Percentiles rank a stretch among this genome's conserved stretches.
Evolutionary conservation across 2,797 vertebrate species (phyloP).

Genomic region (Nannoperca australis): DNA sequence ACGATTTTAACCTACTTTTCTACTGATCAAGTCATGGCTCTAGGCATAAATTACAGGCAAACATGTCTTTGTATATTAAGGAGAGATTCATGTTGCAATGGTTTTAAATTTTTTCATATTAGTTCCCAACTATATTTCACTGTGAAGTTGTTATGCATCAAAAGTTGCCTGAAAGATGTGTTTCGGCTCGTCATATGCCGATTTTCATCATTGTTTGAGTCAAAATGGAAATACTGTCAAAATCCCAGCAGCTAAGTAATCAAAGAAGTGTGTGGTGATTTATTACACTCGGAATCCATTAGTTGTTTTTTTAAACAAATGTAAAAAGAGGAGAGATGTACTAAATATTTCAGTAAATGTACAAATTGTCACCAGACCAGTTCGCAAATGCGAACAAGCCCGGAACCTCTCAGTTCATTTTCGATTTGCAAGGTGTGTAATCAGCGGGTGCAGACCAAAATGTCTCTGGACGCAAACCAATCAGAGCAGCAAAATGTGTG

Average conservation of each 20-base stretch:
- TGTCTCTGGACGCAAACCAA: too few relatives aligned
- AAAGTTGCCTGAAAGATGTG: not conserved
- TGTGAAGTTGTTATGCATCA: not conserved
- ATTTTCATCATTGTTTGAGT: not conserved
- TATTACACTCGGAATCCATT: not conserved
- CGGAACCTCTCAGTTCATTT: too few relatives aligned
- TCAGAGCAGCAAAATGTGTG: too few relatives aligned
- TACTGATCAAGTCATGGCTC: not conserved
- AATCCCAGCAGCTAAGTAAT: constrained; percentile 10
- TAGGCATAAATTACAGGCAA: not conserved
- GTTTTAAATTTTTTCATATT: not conserved
- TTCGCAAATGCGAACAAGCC: too few relatives aligned
- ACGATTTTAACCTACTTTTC: not conserved
- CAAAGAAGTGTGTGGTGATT: not conserved
- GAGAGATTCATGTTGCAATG: not conserved
- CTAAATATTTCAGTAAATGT: not conserved
- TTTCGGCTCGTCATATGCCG: not conserved
- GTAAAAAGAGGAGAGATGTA: not conserved
- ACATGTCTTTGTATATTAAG: not conserved
- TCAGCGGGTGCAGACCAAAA: too few relatives aligned
- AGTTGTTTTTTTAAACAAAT: not conserved
- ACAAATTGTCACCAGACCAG: too few relatives aligned
- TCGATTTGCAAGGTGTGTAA: too few relatives aligned
- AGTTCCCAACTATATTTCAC: not conserved
- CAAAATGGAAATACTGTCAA: constrained; percentile 10